Base-by-base conservation (phyloP, 2,113 vertebrate species). In the Cnemophilus loriae region DNA sequence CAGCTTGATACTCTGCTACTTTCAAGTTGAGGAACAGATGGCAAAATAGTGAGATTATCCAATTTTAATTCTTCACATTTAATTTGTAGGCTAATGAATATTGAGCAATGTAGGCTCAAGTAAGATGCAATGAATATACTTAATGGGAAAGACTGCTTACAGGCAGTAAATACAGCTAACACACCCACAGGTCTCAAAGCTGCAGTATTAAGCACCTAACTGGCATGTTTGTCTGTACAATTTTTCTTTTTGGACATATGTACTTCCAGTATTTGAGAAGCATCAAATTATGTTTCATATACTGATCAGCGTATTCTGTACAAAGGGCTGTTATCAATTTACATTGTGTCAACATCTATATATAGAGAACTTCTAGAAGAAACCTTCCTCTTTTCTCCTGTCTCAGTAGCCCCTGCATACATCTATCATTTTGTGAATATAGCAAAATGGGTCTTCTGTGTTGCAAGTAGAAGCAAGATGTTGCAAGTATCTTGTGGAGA, bases 11-110 rank as follows among this genome's bases (percentile, higher is more conserved):
- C 33, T 84, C 23, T 94, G 42, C 27, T 53, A 46, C 35, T 94
- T 92, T 84, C 32, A 68, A 91, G 78, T 84, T 50, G 75, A 86
- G 64, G 42, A 94, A 21, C 95, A 94, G 79, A 95, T 91, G 92
- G 84, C 42, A 90, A 67, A 35, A 67, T 63, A 88, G 75, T 91
- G 63, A 90, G 55, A 86, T 78, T 90, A 91, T 88, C 63, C 55
- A 81, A 50, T 84, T 89, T 93, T 67, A 90, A 86, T 95, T 95
- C 59, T 88, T 79, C 82, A 73, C 47, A 77, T 93, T 95, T 96
- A 85, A 90, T 96, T 96, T 90, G 35, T 86, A 87, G 52, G 26
- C 42, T 87, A 83, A 88, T 90, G 59, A 94, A 85, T 93, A 93
- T 26, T 74, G 70, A 91, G 39, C 63, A 85, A 14, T 7, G 35